A percentile compares a stretch with the other conserved stretches of the same genome.
phyloP scores from a whole-genome alignment of 2,113 vertebrate species.

The Marmota flaviventris region DNA sequence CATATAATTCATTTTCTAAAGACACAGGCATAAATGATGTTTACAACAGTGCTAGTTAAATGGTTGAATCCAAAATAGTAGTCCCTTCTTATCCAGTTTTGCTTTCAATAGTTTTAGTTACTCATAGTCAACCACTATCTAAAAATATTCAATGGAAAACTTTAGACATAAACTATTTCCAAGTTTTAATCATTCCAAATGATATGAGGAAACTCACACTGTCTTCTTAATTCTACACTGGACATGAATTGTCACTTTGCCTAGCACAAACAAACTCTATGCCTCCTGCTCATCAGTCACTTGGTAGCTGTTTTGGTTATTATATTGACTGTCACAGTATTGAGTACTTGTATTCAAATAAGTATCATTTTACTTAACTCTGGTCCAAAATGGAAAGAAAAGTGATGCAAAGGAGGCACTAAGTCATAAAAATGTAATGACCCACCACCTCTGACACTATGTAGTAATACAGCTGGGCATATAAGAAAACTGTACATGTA shows the following conservation, averaged over 20 bases:
- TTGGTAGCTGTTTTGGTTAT: background rate
- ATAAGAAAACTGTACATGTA: too few species aligned
- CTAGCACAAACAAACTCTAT: too few species aligned
- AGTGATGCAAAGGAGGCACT: background rate
- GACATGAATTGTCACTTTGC: too few species aligned
- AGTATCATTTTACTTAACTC: background rate
- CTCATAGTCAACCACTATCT: background rate
- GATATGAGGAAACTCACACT: background rate
- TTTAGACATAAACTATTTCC: too few species aligned
- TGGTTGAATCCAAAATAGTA: background rate
- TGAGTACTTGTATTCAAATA: background rate
- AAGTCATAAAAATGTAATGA: too few species aligned
- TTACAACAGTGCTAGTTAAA: background rate
- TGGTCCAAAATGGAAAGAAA: background rate
- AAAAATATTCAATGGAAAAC: background rate
- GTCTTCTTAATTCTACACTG: accelerated
- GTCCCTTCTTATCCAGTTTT: background rate
- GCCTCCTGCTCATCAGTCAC: background rate
- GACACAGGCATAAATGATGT: too few species aligned
- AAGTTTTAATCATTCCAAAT: background rate
- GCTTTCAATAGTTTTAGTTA: too few species aligned
- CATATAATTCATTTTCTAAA: background rate
- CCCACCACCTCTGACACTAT: background rate
- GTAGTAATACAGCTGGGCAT: background rate
- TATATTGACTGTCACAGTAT: background rate